Percentiles rank a stretch among this genome's conserved stretches.
These are phyloP conservation scores for Itoplectis maculator DNA, from an alignment of 2,888 invertebrate species.

Conservation along the genomic window DNA sequence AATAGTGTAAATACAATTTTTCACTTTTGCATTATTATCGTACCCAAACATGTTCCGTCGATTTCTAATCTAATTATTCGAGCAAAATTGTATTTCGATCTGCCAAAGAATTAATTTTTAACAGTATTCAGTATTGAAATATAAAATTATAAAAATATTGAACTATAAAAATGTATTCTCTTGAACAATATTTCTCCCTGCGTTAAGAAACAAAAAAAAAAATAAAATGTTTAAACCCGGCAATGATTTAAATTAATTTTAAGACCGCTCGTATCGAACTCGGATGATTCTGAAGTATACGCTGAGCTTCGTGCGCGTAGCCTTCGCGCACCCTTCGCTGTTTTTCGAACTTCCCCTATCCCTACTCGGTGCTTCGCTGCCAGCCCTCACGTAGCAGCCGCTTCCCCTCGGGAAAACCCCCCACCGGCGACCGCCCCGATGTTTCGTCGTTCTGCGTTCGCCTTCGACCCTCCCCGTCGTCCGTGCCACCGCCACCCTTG, in stretches of 20 bases:
- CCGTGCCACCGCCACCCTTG: constrained; percentile 56
- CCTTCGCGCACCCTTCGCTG: constrained; percentile 22
- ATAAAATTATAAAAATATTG: too few species aligned
- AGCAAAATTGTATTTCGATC: too few species aligned
- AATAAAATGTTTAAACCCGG: too few species aligned
- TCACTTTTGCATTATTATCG: too few species aligned
- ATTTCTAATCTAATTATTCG: too few species aligned
- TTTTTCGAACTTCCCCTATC: constrained; percentile 48
- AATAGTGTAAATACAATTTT: too few species aligned
- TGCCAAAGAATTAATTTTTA: too few species aligned
- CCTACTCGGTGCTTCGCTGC: neutral
- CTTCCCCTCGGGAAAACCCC: constrained; percentile 34
- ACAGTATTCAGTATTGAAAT: too few species aligned
- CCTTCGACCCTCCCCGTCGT: constrained; percentile 25
- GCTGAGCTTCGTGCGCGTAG: constrained; percentile 16
- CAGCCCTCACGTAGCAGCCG: constrained; percentile 3
- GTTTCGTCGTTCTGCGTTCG: constrained; percentile 30
- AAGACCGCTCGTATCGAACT: neutral
- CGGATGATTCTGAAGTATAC: neutral
- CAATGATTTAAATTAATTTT: neutral
- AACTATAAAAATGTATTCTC: too few species aligned
- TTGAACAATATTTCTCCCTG: too few species aligned
- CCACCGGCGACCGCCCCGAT: constrained; percentile 24
- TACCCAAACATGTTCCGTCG: too few species aligned
- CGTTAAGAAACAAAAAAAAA: too few species aligned